A percentile compares a stretch with the other conserved stretches of the same genome.
These are phyloP conservation scores for Centrocercus urophasianus DNA, from an alignment of 2,113 vertebrate genomes.

Conservation along the genomic window DNA sequence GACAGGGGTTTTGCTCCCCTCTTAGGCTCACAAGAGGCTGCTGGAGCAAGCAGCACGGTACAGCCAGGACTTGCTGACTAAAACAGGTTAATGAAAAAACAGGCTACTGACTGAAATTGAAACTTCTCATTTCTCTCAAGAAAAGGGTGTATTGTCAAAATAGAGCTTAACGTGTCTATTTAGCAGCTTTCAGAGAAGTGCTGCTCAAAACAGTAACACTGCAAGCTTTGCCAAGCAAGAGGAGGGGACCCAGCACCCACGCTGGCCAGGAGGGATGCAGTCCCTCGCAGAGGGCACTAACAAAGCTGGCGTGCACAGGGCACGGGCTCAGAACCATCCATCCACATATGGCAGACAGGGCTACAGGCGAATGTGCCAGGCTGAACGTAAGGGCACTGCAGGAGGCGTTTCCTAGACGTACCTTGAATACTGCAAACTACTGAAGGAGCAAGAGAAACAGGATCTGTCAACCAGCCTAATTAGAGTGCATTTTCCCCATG, in stretches of 20 bases:
- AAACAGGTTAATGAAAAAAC: conserved; percentile 69
- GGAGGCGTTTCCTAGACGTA: conserved; percentile 13
- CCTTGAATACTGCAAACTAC: not conserved
- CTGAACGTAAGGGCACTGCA: not conserved
- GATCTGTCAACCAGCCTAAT: conserved; percentile 28
- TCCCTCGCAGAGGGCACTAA: not conserved
- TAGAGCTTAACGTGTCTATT: not conserved
- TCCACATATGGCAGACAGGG: accelerated
- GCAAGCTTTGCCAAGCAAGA: accelerated
- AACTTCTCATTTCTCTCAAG: conserved; percentile 63
- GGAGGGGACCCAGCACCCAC: not conserved
- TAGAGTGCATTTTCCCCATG: not conserved
- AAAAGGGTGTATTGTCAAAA: conserved; percentile 43
- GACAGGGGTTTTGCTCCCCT: conserved; percentile 8
- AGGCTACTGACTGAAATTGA: conserved; percentile 62
- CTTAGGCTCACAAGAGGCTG: not conserved
- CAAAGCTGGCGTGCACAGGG: not conserved
- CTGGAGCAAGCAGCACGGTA: not conserved
- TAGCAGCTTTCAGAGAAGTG: conserved; percentile 18
- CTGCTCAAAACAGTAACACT: not conserved
- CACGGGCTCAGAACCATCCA: not conserved
- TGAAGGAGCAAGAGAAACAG: conserved; percentile 47
- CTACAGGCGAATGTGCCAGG: not conserved
- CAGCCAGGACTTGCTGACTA: conserved; percentile 46
- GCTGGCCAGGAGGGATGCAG: accelerated